Evolutionary conservation across 2,888 invertebrate genomes (phyloP), one percentile per base, ranked within the genome.

Genomic region (Yponomeuta cagnagella): DNA sequence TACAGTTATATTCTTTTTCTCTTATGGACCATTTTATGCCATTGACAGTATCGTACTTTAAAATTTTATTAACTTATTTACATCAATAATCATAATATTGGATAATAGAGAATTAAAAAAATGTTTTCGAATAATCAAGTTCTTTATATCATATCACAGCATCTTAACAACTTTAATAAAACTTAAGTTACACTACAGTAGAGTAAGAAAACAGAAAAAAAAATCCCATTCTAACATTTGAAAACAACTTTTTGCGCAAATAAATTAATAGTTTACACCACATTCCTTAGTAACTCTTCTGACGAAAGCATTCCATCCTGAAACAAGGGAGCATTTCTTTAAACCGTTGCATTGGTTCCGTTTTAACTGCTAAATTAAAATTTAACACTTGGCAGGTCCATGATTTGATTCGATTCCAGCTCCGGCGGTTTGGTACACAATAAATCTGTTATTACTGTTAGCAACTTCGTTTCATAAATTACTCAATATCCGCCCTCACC

Each of bases 231-330:
- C 5, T 58, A 58, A 58, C 12, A 12, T 58, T 58, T 58, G 8
- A 43, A 58, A 58, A 58, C 52, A 58, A 58, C 15, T 58, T 58
- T 15, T 58, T 63, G 63, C 58, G 31, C 65, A 31, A 65, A 30
- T 10, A 65, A 65, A 31, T 0, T 31, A 12, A 31, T 30, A 65
- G 65, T 10, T 65, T 65, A 65, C 31, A 31, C 65, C 65, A 84
- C 82, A 80, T 90, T 92, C 80, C 93, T 88, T 75, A 93, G 88
- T 63, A 94, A 85, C 80, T 94, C 94, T 33, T 93, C 93, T 43
- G 93, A 83, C 72, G 93, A 88, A 64, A 94, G 86, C 82, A 92
- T 85, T 69, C 93, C 93, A 76, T 94, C 94, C 88, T 94, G 93
- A 66, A 93, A 90, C 73, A 81, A 84, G 52, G 2, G 10, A 37